Evolutionary conservation across 2,797 vertebrate genomes (phyloP).

Genomic region (Fratercula arctica): DNA sequence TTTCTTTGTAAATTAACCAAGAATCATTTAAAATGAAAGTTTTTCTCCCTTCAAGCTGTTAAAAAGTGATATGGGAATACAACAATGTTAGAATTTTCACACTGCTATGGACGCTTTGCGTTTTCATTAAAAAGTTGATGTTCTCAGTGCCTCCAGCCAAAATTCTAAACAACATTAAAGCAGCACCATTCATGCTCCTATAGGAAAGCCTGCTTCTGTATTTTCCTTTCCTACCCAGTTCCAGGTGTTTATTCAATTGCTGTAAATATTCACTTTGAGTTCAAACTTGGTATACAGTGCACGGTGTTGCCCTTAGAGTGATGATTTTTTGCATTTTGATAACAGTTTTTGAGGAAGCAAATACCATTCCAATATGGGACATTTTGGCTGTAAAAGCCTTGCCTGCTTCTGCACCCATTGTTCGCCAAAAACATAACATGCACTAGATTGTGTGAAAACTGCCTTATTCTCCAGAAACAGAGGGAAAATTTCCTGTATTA

Average conservation of each 20-base stretch:
- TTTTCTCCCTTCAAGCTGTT: slow-evolving; percentile 51
- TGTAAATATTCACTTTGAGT: slow-evolving; percentile 6
- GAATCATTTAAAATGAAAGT: slow-evolving; percentile 67
- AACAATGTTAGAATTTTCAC: slow-evolving; percentile 55
- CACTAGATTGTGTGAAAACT: neutral
- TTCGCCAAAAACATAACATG: neutral
- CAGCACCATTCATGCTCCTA: neutral
- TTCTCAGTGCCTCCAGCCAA: slow-evolving; percentile 50
- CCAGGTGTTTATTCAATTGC: neutral
- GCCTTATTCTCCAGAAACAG: neutral
- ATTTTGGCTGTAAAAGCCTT: neutral
- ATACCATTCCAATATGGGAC: neutral
- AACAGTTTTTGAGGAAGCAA: neutral
- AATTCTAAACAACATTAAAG: slow-evolving; percentile 57
- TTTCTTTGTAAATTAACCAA: slow-evolving; percentile 74
- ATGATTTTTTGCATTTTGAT: neutral
- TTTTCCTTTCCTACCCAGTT: neutral
- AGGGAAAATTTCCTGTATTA: neutral
- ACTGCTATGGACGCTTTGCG: slow-evolving; percentile 12
- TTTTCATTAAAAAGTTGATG: slow-evolving; percentile 66
- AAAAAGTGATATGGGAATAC: slow-evolving; percentile 53
- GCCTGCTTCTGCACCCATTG: neutral
- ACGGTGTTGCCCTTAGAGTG: neutral
- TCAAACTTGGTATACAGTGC: neutral
- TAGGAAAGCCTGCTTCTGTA: neutral